Conservation (phyloP, 2,797 vertebrate genomes). For the Huso huso region DNA sequence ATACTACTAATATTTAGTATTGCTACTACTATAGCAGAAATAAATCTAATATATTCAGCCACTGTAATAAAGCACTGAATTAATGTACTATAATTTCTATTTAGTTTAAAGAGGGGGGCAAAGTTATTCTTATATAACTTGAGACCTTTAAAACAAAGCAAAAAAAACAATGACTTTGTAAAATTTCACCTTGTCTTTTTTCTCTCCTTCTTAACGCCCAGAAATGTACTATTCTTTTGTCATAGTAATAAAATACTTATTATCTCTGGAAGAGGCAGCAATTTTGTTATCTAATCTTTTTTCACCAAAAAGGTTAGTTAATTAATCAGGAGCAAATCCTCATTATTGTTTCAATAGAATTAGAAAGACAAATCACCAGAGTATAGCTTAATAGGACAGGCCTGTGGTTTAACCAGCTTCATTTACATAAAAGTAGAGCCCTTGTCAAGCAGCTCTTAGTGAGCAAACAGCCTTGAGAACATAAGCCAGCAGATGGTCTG, state of each 20-base stretch:
- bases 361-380: slow-evolving; percentile 64
- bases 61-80: too few species aligned
- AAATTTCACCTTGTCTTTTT: background rate
- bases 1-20: too few species aligned
- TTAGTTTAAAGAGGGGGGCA: too few species aligned
- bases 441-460: slow-evolving; percentile 44
- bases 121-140: too few species aligned
- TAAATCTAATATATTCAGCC: too few species aligned
- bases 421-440: slow-evolving; percentile 51
- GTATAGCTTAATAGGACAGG: slow-evolving; percentile 56
- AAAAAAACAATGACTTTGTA: background rate
- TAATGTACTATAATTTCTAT: too few species aligned
- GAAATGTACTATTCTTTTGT: slow-evolving; percentile 36
- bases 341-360: slow-evolving; percentile 69
- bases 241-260: slow-evolving; percentile 70
- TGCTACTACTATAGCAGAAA: too few species aligned
- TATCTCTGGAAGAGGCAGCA: slow-evolving; percentile 65
- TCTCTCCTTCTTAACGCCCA: background rate
- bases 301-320: slow-evolving; percentile 63
- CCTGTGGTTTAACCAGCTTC: slow-evolving; percentile 59
- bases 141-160: too few species aligned
- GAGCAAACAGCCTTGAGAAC: slow-evolving; percentile 49
- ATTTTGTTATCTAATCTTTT: slow-evolving; percentile 71
- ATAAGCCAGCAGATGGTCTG: slow-evolving; percentile 69
- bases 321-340: slow-evolving; percentile 70